These are phyloP conservation scores for Leuctra nigra DNA, from an alignment of 2,888 invertebrate genomes.

Conservation along the genomic window DNA sequence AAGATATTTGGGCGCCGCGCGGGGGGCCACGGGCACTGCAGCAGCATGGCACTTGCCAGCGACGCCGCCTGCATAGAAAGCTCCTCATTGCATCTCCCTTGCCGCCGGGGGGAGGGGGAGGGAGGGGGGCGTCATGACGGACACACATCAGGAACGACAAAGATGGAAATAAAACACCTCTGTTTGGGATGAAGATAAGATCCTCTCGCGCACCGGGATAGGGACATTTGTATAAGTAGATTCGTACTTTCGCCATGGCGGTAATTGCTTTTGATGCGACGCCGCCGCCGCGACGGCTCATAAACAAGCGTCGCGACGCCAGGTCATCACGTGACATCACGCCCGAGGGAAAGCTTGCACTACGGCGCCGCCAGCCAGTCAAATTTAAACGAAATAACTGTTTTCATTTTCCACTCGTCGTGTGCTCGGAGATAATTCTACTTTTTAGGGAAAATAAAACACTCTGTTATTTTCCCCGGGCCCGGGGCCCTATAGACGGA, in stretches of 20 bases:
- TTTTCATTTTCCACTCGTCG: neutral
- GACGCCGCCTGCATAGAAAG: slow-evolving; percentile 27
- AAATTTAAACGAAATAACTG: neutral
- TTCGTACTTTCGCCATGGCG: slow-evolving; percentile 24
- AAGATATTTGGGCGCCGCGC: too few relatives aligned
- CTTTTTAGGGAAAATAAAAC: neutral
- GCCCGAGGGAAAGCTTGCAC: neutral
- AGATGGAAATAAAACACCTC: neutral
- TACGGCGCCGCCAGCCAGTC: too few relatives aligned
- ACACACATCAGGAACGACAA: slow-evolving; percentile 3
- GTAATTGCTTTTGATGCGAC: slow-evolving; percentile 28
- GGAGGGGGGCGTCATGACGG: slow-evolving; percentile 15
- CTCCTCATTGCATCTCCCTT: slow-evolving; percentile 24
- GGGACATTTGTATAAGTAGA: slow-evolving; percentile 27
- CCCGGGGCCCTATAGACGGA: too few relatives aligned
- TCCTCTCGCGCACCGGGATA: neutral
- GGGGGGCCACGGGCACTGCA: neutral
- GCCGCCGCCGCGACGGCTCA: slow-evolving; percentile 19
- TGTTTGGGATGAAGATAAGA: neutral
- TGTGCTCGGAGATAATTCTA: neutral
- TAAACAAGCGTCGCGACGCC: slow-evolving; percentile 15
- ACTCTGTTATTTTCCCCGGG: neutral
- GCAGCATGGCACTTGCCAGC: slow-evolving; percentile 14
- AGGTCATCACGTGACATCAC: neutral
- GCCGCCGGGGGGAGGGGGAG: neutral